Conservation (phyloP, 2,797 vertebrate species). For the Tolypeutes matacus region DNA sequence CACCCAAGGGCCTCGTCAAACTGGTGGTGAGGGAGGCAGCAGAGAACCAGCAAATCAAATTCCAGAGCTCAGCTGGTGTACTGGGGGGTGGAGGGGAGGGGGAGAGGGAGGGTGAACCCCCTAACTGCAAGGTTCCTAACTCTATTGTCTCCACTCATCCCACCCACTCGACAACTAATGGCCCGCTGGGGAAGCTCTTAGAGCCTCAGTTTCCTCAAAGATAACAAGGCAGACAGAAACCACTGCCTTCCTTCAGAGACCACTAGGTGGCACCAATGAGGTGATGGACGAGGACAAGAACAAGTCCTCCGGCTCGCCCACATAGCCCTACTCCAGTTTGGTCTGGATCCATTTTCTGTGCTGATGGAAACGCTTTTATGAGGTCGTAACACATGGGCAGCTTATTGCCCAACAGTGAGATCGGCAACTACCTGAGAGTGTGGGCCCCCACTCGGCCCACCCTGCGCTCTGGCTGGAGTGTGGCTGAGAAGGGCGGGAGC, state of each 20-base stretch:
- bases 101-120: no score
- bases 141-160: background rate
- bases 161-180: background rate
- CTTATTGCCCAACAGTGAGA: background rate
- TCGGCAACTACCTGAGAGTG: background rate
- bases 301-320: background rate
- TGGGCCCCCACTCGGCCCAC: background rate
- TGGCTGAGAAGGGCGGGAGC: background rate
- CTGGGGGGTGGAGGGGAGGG: no score
- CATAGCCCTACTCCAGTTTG: background rate
- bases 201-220: background rate
- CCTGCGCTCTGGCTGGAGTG: background rate
- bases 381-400: background rate
- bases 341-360: background rate
- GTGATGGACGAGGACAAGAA: no score
- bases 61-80: background rate
- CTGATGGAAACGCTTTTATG: background rate
- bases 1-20: background rate
- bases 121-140: background rate
- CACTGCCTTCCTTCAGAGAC: background rate
- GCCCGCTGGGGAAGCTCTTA: background rate
- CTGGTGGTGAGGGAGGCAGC: background rate
- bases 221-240: background rate
- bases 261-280: fast-evolving
- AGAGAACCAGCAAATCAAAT: background rate